Evolutionary conservation across 2,797 vertebrate genomes (phyloP), one percentile per base, ranked within the genome.

Genomic region (Eospalax fontanierii): DNA sequence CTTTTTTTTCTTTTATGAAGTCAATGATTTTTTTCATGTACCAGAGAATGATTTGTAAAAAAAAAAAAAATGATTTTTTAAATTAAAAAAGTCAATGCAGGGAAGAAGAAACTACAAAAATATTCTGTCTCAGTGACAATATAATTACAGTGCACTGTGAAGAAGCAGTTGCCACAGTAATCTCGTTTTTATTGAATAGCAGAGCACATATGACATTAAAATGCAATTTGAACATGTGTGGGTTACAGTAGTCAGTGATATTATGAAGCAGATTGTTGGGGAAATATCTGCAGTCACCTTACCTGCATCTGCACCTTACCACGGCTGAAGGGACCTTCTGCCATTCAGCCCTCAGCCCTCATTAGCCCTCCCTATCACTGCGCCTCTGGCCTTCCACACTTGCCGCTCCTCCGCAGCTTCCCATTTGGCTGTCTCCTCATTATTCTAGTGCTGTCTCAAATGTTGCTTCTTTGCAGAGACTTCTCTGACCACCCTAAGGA

Each of bases 51-150:
- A 46, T 50, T 83, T 87, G 2, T 54, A 40, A 73, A 90, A 83
- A 68, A 54, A 50, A 61, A 89, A 83, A 68, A 54, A 50, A 61
- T 85, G 7, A 30, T 84, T 82, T 91, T 24, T 83, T 33, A 8
- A 93, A 61, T 63, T 40, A 33, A 92, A 95, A 96, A 92, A 88
- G 63, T 94, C 92, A 94, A 71, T 82, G 75, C 50, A 79, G 43
- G 66, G 93, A 96, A 91, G 71, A 95, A 95, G 65, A 83, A 94
- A 79, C 73, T 78, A 94, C 73, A 30, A 93, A 94, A 96, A 95
- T 95, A 92, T 65, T 96, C 93, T 92, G 40, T 92, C 96, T 95
- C 78, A 0, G 80, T 97, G 96, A 97, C 91, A 97, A 95, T 73
- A 91, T 95, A 97, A 96, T 95, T 97, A 96, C 63, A 97, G 87